Evolutionary conservation across 2,888 invertebrate genomes (phyloP).

Genomic region (Hydrotaea cyrtoneurina): DNA sequence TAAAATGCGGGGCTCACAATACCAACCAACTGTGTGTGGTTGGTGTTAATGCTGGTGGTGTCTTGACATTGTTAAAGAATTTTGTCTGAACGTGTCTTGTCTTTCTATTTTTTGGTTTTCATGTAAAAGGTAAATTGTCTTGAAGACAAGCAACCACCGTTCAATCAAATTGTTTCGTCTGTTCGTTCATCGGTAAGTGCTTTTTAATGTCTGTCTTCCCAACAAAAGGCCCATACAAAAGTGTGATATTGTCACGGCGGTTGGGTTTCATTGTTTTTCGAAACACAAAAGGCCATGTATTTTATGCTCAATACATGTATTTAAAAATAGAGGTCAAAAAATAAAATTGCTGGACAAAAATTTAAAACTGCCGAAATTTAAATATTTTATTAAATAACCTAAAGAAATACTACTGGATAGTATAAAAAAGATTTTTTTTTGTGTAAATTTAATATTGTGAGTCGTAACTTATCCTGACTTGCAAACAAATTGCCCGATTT

Average conservation of each 20-base stretch:
- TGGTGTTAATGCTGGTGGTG: background rate
- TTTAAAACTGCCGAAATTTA: too few species aligned
- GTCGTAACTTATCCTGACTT: too few species aligned
- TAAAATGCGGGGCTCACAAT: background rate
- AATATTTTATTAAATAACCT: too few species aligned
- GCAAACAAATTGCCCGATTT: too few species aligned
- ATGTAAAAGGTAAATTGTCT: background rate
- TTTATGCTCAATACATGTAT: background rate
- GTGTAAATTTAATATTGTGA: too few species aligned
- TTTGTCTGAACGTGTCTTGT: background rate
- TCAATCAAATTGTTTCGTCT: background rate
- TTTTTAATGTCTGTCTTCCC: background rate
- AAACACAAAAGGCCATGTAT: background rate
- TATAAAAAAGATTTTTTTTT: too few species aligned
- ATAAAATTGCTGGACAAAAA: too few species aligned
- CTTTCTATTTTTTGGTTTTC: background rate
- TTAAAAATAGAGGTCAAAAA: background rate
- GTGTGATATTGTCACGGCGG: background rate
- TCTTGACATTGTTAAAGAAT: constrained; percentile 7
- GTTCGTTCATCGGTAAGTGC: background rate
- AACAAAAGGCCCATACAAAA: too few species aligned
- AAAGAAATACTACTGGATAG: too few species aligned
- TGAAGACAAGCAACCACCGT: background rate
- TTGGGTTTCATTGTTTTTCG: background rate
- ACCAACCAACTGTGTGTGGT: background rate